These are phyloP conservation scores for Melieria crassipennis DNA, from an alignment of 2,888 invertebrate species.

Conservation along the genomic window DNA sequence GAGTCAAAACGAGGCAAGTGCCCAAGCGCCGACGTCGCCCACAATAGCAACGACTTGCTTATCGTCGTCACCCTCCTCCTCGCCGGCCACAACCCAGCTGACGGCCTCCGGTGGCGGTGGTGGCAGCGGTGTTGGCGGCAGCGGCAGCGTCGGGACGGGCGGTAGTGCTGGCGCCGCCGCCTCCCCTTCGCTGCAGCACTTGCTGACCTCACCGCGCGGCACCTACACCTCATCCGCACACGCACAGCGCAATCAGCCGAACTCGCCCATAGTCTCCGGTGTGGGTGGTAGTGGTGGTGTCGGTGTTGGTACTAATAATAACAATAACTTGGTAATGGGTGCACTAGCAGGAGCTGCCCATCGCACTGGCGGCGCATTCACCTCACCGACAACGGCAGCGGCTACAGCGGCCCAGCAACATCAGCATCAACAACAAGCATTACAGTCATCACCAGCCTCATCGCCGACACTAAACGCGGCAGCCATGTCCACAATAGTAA, in stretches of 20 bases:
- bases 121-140: conserved; percentile 31
- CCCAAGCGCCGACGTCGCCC: conserved; percentile 60
- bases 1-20: conserved; percentile 69
- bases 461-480: conserved; percentile 45
- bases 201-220: conserved; percentile 57
- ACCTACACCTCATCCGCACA: conserved; percentile 36
- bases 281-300: conserved; percentile 37
- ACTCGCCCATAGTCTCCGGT: conserved; percentile 56
- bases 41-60: conserved; percentile 39
- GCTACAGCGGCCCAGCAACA: conserved; percentile 36
- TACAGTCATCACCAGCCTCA: conserved; percentile 44
- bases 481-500: conserved; percentile 60
- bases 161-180: conserved; percentile 16
- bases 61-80: conserved; percentile 37
- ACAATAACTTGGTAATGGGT: conserved; percentile 56
- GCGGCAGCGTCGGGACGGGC: conserved; percentile 10
- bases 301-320: conserved; percentile 44
- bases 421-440: conserved; percentile 41
- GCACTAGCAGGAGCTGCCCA: conserved; percentile 38
- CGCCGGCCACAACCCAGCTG: neutral
- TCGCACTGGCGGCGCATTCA: conserved; percentile 14
- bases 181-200: conserved; percentile 54
- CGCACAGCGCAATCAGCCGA: conserved; percentile 19
- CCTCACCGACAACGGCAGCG: conserved; percentile 26
- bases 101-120: conserved; percentile 2